phyloP scores from a whole-genome alignment of 2,113 vertebrate species.

The Campylorhamphus procurvoides region DNA sequence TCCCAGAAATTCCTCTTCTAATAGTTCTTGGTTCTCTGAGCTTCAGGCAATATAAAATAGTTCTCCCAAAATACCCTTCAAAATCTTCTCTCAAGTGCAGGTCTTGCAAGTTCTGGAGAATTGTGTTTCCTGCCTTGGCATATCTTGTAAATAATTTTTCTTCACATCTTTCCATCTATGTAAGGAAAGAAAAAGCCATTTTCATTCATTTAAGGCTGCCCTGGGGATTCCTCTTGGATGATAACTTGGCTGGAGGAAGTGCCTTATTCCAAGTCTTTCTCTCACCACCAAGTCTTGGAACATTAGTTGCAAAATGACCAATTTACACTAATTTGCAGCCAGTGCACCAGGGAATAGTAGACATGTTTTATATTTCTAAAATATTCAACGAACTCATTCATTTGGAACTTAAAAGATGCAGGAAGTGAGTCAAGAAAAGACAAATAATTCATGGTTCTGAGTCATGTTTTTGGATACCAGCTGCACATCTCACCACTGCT shows the following conservation, averaged over 20 bases:
- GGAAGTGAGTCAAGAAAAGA: background rate
- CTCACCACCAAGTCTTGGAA: background rate
- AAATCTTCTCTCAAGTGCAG: background rate
- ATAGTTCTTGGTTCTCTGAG: background rate
- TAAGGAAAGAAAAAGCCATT: background rate
- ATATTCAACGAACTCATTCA: background rate
- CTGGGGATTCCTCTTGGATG: background rate
- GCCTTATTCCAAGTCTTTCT: background rate
- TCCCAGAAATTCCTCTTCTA: background rate
- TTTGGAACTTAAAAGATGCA: background rate
- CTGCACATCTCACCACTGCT: background rate
- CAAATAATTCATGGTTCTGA: background rate
- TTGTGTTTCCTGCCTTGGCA: background rate
- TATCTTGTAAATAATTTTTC: background rate
- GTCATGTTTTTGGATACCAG: background rate
- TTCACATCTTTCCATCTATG: background rate
- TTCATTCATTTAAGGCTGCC: constrained; percentile 3
- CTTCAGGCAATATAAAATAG: background rate
- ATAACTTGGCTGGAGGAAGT: background rate
- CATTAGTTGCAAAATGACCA: background rate
- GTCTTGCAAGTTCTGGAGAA: background rate
- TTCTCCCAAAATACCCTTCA: background rate
- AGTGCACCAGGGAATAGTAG: background rate
- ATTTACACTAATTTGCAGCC: background rate
- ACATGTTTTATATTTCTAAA: background rate